Conservation (phyloP, 2,113 vertebrate species). For the Ictalurus punctatus region DNA sequence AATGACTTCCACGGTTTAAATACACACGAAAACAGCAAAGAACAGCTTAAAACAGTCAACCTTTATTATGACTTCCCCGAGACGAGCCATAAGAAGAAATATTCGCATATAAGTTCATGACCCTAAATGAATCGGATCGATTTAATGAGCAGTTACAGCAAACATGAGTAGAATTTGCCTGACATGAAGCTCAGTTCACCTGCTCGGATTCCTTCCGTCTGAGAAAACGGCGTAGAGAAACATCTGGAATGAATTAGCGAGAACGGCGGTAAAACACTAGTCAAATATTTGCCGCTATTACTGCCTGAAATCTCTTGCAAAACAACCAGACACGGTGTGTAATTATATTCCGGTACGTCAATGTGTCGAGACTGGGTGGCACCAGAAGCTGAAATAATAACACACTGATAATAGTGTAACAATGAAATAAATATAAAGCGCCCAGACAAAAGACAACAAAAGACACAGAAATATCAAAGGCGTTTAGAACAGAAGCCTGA, state of each 20-base stretch:
- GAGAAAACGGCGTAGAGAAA: not conserved
- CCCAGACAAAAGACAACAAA: not conserved
- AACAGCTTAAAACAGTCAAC: too few relatives aligned
- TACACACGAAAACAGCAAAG: too few relatives aligned
- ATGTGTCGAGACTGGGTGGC: not conserved
- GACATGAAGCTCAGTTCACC: not conserved
- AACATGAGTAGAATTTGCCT: not conserved
- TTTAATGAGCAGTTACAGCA: not conserved
- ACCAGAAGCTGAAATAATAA: not conserved
- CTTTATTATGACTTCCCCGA: too few relatives aligned
- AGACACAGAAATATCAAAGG: constrained; percentile 10
- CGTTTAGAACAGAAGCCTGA: not conserved
- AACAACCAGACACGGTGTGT: not conserved
- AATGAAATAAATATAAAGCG: not conserved
- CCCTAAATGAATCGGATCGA: not conserved
- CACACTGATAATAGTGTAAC: not conserved
- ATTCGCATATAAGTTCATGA: too few relatives aligned
- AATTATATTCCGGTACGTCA: not conserved
- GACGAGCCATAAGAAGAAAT: too few relatives aligned
- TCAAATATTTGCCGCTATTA: not conserved
- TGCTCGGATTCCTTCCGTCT: not conserved
- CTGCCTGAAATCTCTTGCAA: not conserved
- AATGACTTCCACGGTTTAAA: too few relatives aligned
- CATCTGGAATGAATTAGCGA: not conserved
- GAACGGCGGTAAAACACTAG: not conserved